Evolutionary conservation across 2,113 vertebrate species (phyloP).

Genomic region (Clarias gariepinus): DNA sequence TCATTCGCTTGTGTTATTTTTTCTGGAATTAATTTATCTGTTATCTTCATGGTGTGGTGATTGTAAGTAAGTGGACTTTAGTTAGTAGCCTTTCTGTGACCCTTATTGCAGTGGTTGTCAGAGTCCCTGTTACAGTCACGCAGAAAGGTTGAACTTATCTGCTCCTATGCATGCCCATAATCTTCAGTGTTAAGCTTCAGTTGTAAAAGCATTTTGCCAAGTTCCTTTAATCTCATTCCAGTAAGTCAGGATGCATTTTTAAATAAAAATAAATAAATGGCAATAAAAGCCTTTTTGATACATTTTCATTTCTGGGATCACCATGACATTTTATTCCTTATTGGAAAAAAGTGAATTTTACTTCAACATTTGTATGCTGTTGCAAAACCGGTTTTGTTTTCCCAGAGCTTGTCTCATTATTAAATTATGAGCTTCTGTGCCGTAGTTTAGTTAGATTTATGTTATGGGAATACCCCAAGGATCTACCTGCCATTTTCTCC

Average conservation of each 20-base stretch:
- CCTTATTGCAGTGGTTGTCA: constrained; percentile 35
- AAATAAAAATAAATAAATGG: neutral
- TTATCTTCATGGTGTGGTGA: constrained; percentile 46
- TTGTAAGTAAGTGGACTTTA: constrained; percentile 39
- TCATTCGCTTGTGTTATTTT: constrained; percentile 64
- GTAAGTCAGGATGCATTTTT: neutral
- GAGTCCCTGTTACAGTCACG: constrained; percentile 36
- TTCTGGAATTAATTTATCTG: constrained; percentile 32
- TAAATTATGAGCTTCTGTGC: neutral
- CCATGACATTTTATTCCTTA: neutral
- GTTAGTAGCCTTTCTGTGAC: constrained; percentile 41
- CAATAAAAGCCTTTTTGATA: neutral
- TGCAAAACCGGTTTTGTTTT: neutral
- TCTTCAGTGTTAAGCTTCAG: constrained; percentile 24
- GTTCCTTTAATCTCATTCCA: constrained; percentile 12
- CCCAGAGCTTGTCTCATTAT: neutral
- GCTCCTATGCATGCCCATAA: constrained; percentile 13
- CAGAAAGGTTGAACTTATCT: constrained; percentile 19
- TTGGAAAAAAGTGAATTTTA: neutral
- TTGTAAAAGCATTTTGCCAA: constrained; percentile 11
- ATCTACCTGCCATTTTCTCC: neutral
- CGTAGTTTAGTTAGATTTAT: neutral
- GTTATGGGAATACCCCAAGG: neutral
- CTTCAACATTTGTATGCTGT: neutral
- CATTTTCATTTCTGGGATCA: neutral